Percentiles rank a stretch among this genome's conserved stretches.
Evolutionary conservation across 2,888 invertebrate genomes (phyloP).

Genomic region (Xestia sexstrigata): DNA sequence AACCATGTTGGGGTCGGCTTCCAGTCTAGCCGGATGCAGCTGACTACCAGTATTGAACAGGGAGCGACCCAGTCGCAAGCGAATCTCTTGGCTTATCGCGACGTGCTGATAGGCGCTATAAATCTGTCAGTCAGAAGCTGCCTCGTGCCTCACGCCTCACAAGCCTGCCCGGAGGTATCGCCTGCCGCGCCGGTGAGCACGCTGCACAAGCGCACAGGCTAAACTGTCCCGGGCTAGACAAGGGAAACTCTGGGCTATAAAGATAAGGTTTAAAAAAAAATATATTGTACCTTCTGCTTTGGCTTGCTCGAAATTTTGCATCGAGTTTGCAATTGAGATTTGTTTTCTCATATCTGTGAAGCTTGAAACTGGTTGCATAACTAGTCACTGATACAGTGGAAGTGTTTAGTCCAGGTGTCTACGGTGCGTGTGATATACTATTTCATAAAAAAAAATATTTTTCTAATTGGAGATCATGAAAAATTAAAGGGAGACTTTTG

Average conservation of each 20-base stretch:
- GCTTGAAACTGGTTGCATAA: background rate
- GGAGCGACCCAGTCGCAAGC: background rate
- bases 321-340: background rate
- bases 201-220: background rate
- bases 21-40: background rate
- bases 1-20: background rate
- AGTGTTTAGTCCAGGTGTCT: no score
- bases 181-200: conserved; percentile 1
- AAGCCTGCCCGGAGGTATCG: conserved; percentile 7
- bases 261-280: background rate
- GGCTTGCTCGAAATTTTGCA: background rate
- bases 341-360: background rate
- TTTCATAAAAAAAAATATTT: background rate
- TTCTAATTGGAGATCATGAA: background rate
- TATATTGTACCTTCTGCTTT: background rate
- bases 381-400: no score
- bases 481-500: background rate
- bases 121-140: conserved; percentile 25
- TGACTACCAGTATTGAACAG: background rate
- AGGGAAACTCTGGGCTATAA: background rate
- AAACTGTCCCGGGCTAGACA: conserved; percentile 4
- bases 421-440: no score
- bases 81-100: conserved; percentile 5
- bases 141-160: background rate
- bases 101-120: conserved; percentile 21